These are phyloP conservation scores for Pollenia griseotomentosa DNA, from an alignment of 2,888 invertebrate genomes.

Conservation along the genomic window DNA sequence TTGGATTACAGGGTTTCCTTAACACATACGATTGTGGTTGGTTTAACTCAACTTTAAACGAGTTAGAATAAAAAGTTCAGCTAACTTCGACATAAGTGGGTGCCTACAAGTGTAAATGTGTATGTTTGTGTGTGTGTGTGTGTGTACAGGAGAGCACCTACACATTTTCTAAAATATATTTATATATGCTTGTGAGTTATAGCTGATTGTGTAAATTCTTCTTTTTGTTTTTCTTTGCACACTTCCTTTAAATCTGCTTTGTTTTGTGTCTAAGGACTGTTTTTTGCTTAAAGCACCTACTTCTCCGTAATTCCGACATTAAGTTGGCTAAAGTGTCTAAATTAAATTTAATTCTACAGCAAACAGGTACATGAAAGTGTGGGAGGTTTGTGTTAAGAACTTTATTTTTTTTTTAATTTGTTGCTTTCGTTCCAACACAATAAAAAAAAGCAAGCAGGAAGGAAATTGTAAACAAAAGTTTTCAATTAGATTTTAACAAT, in stretches of 20 bases:
- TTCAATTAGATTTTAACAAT: constrained; percentile 56
- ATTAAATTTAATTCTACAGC: constrained; percentile 64
- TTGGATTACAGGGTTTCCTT: constrained; percentile 56
- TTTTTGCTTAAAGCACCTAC: constrained; percentile 66
- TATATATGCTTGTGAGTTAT: neutral
- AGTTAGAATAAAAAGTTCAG: constrained; percentile 68
- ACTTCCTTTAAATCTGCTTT: constrained; percentile 47
- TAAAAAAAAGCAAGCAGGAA: constrained; percentile 36
- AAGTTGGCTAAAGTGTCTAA: constrained; percentile 67
- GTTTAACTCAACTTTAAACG: constrained; percentile 71
- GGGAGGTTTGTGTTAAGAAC: neutral
- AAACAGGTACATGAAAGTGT: constrained; percentile 26
- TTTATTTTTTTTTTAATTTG: constrained; percentile 13
- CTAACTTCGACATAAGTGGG: constrained; percentile 59
- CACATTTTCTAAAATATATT: too few relatives aligned
- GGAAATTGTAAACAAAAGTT: constrained; percentile 66
- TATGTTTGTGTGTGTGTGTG: neutral
- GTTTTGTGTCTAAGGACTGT: constrained; percentile 62
- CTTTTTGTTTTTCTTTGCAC: constrained; percentile 2
- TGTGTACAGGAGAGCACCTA: neutral
- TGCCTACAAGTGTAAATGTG: constrained; percentile 37
- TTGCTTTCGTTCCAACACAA: constrained; percentile 4
- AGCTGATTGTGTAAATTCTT: constrained; percentile 5
- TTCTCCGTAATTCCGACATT: constrained; percentile 63
- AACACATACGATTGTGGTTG: constrained; percentile 70